phyloP scores from a whole-genome alignment of 2,113 vertebrate species.

The Ailurus styani region DNA sequence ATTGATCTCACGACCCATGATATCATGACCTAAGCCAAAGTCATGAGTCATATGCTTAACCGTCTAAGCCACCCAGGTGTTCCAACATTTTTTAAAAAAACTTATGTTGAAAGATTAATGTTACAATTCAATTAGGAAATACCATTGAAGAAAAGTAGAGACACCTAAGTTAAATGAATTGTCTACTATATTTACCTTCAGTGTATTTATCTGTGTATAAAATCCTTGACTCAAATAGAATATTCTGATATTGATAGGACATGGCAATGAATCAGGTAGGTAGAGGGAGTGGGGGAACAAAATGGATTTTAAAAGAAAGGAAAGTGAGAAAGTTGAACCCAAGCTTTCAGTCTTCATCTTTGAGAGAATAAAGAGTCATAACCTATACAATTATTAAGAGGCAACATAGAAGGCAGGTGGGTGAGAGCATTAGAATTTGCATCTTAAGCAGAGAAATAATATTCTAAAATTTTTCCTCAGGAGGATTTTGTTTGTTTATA shows the following conservation, averaged over 20 bases:
- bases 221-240: not conserved
- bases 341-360: not conserved
- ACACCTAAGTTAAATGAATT: not conserved
- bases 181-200: not conserved
- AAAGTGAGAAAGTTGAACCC: not conserved
- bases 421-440: not conserved
- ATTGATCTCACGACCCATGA: not conserved
- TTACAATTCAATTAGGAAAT: not conserved
- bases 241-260: not conserved
- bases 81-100: not conserved
- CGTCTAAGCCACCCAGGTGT: not conserved
- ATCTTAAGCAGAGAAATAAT: not conserved
- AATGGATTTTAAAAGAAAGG: not conserved
- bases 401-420: not conserved
- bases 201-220: not conserved
- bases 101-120: not conserved
- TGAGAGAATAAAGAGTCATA: not conserved
- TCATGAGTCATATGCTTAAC: not conserved
- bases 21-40: not conserved
- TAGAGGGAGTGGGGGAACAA: not conserved
- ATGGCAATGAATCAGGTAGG: not conserved
- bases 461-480: not conserved
- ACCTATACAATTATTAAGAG: not conserved
- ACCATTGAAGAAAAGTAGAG: not conserved
- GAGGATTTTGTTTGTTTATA: not conserved